Evolutionary conservation across 2,113 vertebrate genomes (phyloP), one percentile per base, ranked within the genome.

Genomic region (Mobula hypostoma): DNA sequence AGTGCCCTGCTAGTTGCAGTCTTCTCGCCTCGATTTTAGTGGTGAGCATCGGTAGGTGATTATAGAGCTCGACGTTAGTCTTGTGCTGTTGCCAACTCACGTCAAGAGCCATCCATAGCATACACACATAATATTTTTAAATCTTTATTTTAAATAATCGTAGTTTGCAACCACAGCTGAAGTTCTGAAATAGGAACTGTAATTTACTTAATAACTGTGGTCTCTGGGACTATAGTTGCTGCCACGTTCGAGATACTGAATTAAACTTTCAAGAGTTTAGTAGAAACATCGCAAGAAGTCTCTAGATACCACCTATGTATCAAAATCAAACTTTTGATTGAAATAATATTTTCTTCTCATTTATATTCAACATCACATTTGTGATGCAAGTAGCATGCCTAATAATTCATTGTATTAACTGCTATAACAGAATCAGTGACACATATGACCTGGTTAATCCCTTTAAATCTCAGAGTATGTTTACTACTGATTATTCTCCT

Each of bases 241-340:
- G 27, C 5, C 56, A 87, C 21, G 14, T 87, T 87, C 24, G 61
- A 87, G 27, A 61, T 87, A 27, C 9, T n/a, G 56, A 87, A 61
- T 87, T 14, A 87, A 61, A 61, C 56, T 4, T 61, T 63, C 83
- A 58, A 56, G 48, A 58, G 24, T 58, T 61, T 61, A 29, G 12
- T 11, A 61, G 4, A 5, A 7, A 5, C 7, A 29, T 77, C 27
- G 27, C 74, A 77, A 77, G 27, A 7, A 61, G 2, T 87, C 24
- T 61, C 61, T 56, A 14, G 83, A 61, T n/a, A 11, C 27, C 29
- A 11, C 83, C 12, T 56, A n/a, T 0, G 14, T 61, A 63, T 12
- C 61, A 87, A 87, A 61, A 87, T 87, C 83, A 61, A 87, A 87
- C 58, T 29, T 87, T 29, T 87, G 58, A 87, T 61, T 61, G 83